Conservation (phyloP, 2,888 invertebrate species). For the Rhagium mordax region DNA sequence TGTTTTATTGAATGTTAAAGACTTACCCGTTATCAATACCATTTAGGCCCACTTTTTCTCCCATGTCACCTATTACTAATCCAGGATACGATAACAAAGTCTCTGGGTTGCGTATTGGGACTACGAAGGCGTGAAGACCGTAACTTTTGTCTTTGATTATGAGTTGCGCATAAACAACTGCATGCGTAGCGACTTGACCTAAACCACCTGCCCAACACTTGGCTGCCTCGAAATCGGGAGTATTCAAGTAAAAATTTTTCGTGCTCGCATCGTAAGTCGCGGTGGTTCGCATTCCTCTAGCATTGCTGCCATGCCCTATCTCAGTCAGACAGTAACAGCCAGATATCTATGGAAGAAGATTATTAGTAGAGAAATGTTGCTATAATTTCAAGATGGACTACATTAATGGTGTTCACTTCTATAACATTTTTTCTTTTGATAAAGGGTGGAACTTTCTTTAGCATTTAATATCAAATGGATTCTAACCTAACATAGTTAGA, state of each 20-base stretch:
- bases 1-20: too few species aligned
- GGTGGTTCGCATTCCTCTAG: constrained; percentile 88
- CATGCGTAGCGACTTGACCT: constrained; percentile 89
- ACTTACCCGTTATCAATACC: constrained; percentile 93
- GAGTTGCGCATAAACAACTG: constrained; percentile 90
- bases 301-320: constrained; percentile 92
- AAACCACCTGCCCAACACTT: constrained; percentile 90
- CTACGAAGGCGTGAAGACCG: constrained; percentile 90
- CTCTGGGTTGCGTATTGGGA: constrained; percentile 84
- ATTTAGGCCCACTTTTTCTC: constrained; percentile 92
- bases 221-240: constrained; percentile 84
- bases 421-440: too few species aligned
- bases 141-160: constrained; percentile 84
- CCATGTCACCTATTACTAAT: constrained; percentile 91
- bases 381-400: too few species aligned
- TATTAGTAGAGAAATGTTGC: too few species aligned
- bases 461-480: too few species aligned
- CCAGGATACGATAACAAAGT: constrained; percentile 84
- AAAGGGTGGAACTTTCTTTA: too few species aligned
- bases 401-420: too few species aligned
- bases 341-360: constrained; percentile 71
- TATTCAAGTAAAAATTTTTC: constrained; percentile 81
- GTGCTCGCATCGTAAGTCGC: constrained; percentile 85
- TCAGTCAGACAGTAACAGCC: constrained; percentile 92
- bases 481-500: too few species aligned